Base-by-base conservation (phyloP, 2,888 invertebrate genomes). In the Nesidiocoris tenuis region DNA sequence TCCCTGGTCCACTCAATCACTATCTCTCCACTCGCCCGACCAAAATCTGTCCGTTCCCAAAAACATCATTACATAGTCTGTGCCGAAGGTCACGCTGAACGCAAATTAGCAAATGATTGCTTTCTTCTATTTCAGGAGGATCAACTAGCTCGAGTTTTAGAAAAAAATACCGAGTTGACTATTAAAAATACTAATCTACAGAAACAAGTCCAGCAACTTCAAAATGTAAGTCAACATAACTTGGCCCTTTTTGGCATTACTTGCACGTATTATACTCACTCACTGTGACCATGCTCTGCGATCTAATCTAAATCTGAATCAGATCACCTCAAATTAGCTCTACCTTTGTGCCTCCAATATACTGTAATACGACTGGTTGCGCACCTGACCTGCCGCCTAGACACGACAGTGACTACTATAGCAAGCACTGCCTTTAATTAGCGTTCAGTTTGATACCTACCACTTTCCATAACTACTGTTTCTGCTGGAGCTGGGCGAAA, bases 161-260 rank as follows among this genome's bases (percentile, higher is more conserved):
- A 84, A 79, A 82, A 83, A 80, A 85, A 85, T 80, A 83, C 83
- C 18, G 83, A 85, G 79, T 82, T 86, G 75, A 83, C 84, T 19
- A 82, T 83, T 66, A 83, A 84, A 79, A 84, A 85, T 77, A 82
- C 83, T 21, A 84, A 84, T 77, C 83, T 85, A 24, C 84, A 85
- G 79, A 81, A 81, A 74, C 83, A 84, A 80, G 82, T 85, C 22
- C 82, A 82, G 75, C 82, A 84, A 39, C 81, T 85, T 12, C 84
- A 85, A 80, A 82, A 84, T 83, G 86, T 85, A 80, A 82, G 83
- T 78, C 61, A 72, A 64, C 54, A 57, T 23, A 70, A 70, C 57
- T 57, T 70, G 59, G n/a, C 59, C 70, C 61, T 56, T 19, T 67
- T n/a, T 67, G 39, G 67, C 67, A 67, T 39, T n/a, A n/a, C n/a